Conservation (phyloP, 2,888 invertebrate species). For the Oxyteleia sp. region DNA sequence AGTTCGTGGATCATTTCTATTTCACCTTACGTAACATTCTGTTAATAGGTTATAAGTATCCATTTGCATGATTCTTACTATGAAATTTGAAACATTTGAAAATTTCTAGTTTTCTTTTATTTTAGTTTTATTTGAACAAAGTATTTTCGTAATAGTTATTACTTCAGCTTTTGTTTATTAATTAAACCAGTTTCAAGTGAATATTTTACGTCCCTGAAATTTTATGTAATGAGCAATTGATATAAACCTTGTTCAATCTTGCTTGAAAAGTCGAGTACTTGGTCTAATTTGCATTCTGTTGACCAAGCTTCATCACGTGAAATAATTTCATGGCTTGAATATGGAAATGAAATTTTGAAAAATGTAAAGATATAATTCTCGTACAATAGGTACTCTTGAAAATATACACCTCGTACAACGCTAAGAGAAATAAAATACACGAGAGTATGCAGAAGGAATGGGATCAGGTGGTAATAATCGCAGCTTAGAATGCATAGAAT, state of each 20-base stretch:
- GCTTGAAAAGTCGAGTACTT: not conserved
- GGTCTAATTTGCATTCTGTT: constrained; percentile 16
- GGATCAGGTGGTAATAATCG: constrained; percentile 55
- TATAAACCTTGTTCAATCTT: not conserved
- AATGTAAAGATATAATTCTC: constrained; percentile 17
- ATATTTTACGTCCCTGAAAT: too few species aligned
- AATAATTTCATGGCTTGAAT: constrained; percentile 39
- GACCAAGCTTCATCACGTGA: constrained; percentile 18
- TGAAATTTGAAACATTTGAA: too few species aligned
- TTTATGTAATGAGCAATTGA: not conserved
- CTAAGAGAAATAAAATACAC: constrained; percentile 22
- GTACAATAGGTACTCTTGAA: constrained; percentile 20
- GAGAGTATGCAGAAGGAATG: constrained; percentile 24
- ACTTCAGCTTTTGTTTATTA: too few species aligned
- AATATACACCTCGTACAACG: constrained; percentile 30
- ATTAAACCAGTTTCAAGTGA: too few species aligned
- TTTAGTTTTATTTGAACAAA: too few species aligned
- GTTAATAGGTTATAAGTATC: too few species aligned
- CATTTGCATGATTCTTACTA: too few species aligned
- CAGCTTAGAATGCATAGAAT: constrained; percentile 82
- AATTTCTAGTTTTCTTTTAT: too few species aligned
- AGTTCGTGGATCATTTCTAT: too few species aligned
- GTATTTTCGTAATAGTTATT: too few species aligned
- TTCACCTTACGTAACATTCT: too few species aligned
- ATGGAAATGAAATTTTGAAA: constrained; percentile 34